Evolutionary conservation across 2,888 invertebrate species (phyloP).

Genomic region (Lobophora halterata): DNA sequence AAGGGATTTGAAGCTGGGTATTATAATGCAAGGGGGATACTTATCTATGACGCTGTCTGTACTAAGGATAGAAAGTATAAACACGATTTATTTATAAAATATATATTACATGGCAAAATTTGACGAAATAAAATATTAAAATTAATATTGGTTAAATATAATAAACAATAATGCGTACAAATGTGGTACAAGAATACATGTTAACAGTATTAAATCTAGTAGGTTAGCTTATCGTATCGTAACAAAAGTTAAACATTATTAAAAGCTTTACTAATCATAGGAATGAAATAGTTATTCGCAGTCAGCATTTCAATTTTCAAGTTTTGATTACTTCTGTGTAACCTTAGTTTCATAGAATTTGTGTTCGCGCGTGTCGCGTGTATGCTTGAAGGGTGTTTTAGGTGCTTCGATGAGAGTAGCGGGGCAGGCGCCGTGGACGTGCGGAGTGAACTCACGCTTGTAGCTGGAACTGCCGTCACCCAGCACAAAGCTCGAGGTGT

Average conservation of each 20-base stretch:
- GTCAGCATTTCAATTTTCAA: constrained; percentile 22
- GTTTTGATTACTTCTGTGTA: constrained; percentile 51
- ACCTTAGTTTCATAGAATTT: constrained; percentile 89
- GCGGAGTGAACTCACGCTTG: constrained; percentile 87
- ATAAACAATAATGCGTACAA: constrained; percentile 45
- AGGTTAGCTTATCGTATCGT: constrained; percentile 44
- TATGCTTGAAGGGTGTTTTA: constrained; percentile 90
- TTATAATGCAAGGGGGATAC: too few relatives aligned
- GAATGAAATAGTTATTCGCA: constrained; percentile 33
- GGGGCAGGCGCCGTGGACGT: constrained; percentile 88
- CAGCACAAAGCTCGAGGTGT: constrained; percentile 87
- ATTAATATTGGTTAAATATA: constrained; percentile 33
- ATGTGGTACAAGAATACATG: constrained; percentile 45
- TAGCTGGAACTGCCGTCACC: constrained; percentile 87
- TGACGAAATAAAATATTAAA: constrained; percentile 49
- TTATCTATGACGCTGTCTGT: too few relatives aligned
- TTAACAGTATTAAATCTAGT: constrained; percentile 62
- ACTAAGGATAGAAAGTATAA: constrained; percentile 23
- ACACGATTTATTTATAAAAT: constrained; percentile 42
- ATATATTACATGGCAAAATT: constrained; percentile 72
- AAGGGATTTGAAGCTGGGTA: too few relatives aligned
- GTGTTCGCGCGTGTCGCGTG: constrained; percentile 91
- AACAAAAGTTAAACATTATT: constrained; percentile 17
- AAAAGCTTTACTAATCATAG: constrained; percentile 25
- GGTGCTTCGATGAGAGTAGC: constrained; percentile 88